Percentiles rank a stretch among this genome's conserved stretches.
Evolutionary conservation across 2,797 vertebrate species (phyloP).

Genomic region (Sebastolobus altivelis): DNA sequence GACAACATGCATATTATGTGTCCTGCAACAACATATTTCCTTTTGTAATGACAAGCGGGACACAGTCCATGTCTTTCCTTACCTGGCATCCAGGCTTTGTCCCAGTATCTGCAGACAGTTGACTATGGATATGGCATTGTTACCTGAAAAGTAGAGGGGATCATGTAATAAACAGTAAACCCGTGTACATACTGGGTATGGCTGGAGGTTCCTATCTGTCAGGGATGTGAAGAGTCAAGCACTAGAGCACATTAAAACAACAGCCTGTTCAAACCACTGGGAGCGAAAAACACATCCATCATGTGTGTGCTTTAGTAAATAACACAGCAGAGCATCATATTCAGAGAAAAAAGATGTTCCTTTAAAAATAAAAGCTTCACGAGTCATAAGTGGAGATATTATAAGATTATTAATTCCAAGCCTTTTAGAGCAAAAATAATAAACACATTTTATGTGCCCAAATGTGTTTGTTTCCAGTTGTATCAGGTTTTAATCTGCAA

Average conservation of each 20-base stretch:
- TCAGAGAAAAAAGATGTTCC: constrained; percentile 37
- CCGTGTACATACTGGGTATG: not conserved
- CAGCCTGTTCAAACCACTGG: not conserved
- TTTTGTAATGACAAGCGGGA: not conserved
- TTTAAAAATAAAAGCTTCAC: not conserved
- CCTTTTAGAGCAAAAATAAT: not conserved
- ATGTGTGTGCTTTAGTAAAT: not conserved
- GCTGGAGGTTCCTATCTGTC: not conserved
- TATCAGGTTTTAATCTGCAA: not conserved
- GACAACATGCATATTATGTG: not conserved
- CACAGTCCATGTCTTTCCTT: constrained; percentile 23
- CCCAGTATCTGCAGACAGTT: constrained; percentile 98
- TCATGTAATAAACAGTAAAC: not conserved
- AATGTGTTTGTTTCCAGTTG: not conserved
- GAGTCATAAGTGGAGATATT: not conserved
- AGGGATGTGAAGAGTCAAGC: not conserved
- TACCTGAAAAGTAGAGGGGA: constrained; percentile 83
- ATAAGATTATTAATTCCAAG: not conserved
- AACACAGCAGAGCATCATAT: not conserved
- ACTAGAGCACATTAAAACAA: not conserved
- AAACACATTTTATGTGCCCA: not conserved
- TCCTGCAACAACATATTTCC: not conserved
- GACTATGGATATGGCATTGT: constrained; percentile 94
- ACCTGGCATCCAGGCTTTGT: constrained; percentile 97
- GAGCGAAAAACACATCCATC: not conserved